Percentiles rank a stretch among this genome's conserved stretches.
Evolutionary conservation across 2,797 vertebrate genomes (phyloP).

Genomic region (Acanthurus tractus): DNA sequence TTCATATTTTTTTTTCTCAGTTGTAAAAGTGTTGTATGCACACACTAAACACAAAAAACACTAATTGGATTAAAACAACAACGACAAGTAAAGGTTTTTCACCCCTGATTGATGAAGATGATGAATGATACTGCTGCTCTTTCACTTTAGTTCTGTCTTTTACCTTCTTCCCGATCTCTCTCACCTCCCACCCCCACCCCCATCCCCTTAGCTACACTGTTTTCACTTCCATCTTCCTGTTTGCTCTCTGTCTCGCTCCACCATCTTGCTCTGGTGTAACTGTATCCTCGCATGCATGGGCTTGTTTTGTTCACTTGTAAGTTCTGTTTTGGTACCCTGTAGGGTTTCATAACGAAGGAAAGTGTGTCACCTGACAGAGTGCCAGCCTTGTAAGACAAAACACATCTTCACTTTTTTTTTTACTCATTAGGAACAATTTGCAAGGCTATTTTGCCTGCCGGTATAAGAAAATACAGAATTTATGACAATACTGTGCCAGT

Average conservation of each 20-base stretch:
- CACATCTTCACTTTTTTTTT: neutral
- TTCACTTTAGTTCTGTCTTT: neutral
- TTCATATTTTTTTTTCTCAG: neutral
- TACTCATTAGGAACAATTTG: neutral
- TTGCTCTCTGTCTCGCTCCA: neutral
- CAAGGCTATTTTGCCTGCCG: neutral
- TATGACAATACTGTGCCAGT: too few relatives aligned
- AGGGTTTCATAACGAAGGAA: too few relatives aligned
- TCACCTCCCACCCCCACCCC: neutral
- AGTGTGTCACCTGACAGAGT: neutral
- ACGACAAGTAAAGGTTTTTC: neutral
- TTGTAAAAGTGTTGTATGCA: neutral
- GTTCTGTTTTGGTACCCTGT: neutral
- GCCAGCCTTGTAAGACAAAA: neutral
- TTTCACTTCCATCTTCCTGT: neutral
- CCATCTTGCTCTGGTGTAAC: neutral
- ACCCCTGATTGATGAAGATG: neutral
- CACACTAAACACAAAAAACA: neutral
- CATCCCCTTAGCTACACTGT: neutral
- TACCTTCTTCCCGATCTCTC: neutral
- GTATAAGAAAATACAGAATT: neutral
- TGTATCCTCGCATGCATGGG: neutral
- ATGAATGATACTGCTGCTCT: neutral
- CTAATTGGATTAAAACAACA: neutral
- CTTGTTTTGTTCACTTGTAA: slow-evolving; percentile 3